Conservation (phyloP, 1,140 invertebrate genomes). For the Cyphomyrmex costatus region DNA sequence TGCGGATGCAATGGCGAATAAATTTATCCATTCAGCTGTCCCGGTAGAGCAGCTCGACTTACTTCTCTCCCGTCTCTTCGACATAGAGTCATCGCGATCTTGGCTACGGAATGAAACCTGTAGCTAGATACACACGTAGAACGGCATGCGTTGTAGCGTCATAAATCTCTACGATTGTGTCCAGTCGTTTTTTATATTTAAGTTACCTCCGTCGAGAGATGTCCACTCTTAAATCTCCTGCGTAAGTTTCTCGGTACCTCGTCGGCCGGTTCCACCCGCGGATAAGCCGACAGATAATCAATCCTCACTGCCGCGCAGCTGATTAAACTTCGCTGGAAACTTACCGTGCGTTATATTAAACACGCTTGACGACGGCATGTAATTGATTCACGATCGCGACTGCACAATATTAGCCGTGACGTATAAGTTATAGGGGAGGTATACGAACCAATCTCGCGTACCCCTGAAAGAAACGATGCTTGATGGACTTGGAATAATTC, state of each 20-base stretch:
- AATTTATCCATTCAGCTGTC: slow-evolving; percentile 47
- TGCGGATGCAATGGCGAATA: slow-evolving; percentile 1
- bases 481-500: slow-evolving; percentile 28
- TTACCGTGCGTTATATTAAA: slow-evolving; percentile 45
- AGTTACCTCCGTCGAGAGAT: slow-evolving; percentile 39
- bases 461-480: slow-evolving; percentile 2
- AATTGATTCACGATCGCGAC: slow-evolving; percentile 60
- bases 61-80: slow-evolving; percentile 16
- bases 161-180: slow-evolving; percentile 58
- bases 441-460: slow-evolving; percentile 22
- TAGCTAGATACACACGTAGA: slow-evolving; percentile 2
- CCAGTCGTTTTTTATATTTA: slow-evolving; percentile 36
- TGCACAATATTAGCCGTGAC: slow-evolving; percentile 42
- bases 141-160: slow-evolving; percentile 2
- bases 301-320: slow-evolving; percentile 43
- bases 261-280: slow-evolving; percentile 43
- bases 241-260: slow-evolving; percentile 31
- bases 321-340: slow-evolving; percentile 52
- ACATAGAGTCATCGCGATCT: slow-evolving; percentile 27
- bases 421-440: slow-evolving; percentile 36
- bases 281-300: slow-evolving; percentile 62
- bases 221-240: slow-evolving; percentile 44
- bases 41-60: not conserved
- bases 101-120: not conserved
- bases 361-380: slow-evolving; percentile 51